Percentiles rank a stretch among this genome's conserved stretches.
Conservation (phyloP, 2,113 vertebrate species). For the Hiodon tergisus region DNA sequence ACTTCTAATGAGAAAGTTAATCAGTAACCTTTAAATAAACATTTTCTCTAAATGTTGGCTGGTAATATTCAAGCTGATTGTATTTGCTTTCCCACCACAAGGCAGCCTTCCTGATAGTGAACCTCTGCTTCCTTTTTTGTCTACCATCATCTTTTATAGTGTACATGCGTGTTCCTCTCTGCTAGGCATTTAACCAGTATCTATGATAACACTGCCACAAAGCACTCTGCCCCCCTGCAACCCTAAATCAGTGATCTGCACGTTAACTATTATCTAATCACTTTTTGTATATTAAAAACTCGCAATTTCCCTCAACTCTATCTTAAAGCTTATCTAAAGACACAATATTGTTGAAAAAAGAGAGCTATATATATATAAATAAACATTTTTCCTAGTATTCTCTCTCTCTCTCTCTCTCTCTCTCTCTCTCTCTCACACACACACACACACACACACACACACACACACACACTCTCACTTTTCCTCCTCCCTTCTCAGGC, state of each 20-base stretch:
- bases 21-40: no score
- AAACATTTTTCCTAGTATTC: neutral
- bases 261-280: slow-evolving; percentile 10
- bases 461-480: no score
- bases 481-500: slow-evolving; percentile 50
- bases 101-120: neutral
- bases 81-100: neutral
- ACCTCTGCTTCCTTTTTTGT: neutral
- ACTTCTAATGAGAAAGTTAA: no score
- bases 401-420: neutral
- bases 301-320: neutral
- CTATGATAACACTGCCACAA: no score
- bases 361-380: no score
- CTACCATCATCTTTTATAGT: neutral
- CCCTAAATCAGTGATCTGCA: no score
- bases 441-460: no score
- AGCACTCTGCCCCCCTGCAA: no score
- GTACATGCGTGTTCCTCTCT: neutral
- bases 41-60: neutral
- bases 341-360: no score
- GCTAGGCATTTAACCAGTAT: neutral
- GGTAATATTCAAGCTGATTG: neutral
- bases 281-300: neutral
- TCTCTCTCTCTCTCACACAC: neutral
- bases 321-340: neutral